A percentile compares a stretch with the other conserved stretches of the same genome.
phyloP scores from a whole-genome alignment of 1,140 invertebrate species.

The Drosophila funebris region DNA sequence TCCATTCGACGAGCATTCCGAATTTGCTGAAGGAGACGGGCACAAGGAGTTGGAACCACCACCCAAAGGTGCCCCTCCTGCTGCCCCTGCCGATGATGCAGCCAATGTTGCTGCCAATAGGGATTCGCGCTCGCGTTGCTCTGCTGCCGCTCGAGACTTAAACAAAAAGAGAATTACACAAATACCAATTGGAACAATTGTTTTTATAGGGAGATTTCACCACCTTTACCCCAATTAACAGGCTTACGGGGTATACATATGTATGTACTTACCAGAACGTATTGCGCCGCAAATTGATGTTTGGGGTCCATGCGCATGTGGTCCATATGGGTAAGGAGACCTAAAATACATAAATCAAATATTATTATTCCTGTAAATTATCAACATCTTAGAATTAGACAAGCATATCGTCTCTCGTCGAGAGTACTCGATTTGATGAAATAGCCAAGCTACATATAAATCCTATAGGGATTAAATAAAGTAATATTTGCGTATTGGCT shows the following conservation, averaged over 20 bases:
- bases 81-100: slow-evolving; percentile 84
- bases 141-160: slow-evolving; percentile 92
- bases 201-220: no score
- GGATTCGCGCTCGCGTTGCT: slow-evolving; percentile 92
- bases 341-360: slow-evolving; percentile 84
- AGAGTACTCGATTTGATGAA: no score
- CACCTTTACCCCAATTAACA: no score
- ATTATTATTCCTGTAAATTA: not conserved
- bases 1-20: slow-evolving; percentile 91
- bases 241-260: not conserved
- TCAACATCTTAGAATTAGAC: no score
- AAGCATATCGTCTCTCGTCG: no score
- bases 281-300: slow-evolving; percentile 97
- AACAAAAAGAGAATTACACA: no score
- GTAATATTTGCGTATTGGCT: no score
- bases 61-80: slow-evolving; percentile 82
- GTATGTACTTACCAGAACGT: slow-evolving; percentile 87
- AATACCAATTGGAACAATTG: no score
- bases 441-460: no score
- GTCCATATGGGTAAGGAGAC: slow-evolving; percentile 96
- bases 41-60: slow-evolving; percentile 86
- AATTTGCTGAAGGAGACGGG: slow-evolving; percentile 91
- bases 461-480: no score
- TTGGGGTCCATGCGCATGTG: slow-evolving; percentile 98
- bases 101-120: slow-evolving; percentile 89